Base-by-base conservation (phyloP, 2,797 vertebrate species). In the Allochrocebus solatus region DNA sequence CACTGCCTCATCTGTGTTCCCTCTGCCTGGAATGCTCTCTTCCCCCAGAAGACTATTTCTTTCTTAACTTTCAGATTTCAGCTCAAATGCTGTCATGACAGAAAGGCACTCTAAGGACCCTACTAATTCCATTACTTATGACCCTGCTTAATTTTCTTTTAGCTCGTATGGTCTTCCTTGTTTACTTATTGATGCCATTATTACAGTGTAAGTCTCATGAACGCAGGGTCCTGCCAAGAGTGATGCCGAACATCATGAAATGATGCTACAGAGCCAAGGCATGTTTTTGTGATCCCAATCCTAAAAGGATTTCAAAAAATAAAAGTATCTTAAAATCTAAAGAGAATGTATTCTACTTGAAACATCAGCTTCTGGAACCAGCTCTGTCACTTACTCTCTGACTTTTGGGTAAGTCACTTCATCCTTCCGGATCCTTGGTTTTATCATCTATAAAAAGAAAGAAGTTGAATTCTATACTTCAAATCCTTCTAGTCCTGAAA, bases 291-390 rank as follows among this genome's bases (percentile, higher is more conserved):
- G 28, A 84, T 67, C 86, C n/a, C 55, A 89, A 91, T 39, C 41
- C 72, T 79, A 93, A 88, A 89, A 91, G 30, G 14, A 91, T 92
- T 96, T 70, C 33, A 82, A 85, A 91, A 95, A 90, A 59, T 22
- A 81, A 21, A 95, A 85, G 24, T 9, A 75, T 39, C 53, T 96
- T 97, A 94, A 97, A 88, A 90, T 53, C 64, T 88, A 89, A 80
- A 80, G 46, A 92, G 46, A 85, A 17, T 5, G 24, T 53, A 8
- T 72, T 88, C 41, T 57, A 50, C 50, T 76, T 22, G 30, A 91
- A 93, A 95, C 36, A 93, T 26, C 21, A 28, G 70, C 30, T 96
- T 83, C 76, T 87, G 21, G 48, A 79, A 78, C 36, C 57, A 96
- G 41, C 28, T 86, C 78, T 74, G n/a, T 87, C 79, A 91, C 10